These are phyloP conservation scores for Taeniopygia guttata DNA, from an alignment of 2,797 vertebrate species.

Conservation along the genomic window DNA sequence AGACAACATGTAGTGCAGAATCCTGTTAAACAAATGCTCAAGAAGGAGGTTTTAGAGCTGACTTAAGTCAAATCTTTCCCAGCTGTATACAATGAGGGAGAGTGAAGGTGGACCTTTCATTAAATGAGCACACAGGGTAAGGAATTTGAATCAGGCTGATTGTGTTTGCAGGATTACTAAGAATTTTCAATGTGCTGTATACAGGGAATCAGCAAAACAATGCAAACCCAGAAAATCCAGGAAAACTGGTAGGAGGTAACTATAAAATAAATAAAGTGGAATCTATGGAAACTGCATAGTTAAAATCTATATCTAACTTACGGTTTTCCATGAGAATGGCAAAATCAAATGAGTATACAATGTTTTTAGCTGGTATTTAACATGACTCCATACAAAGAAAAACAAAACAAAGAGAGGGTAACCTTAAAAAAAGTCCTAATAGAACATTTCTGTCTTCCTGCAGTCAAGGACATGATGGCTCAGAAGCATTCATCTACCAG, in stretches of 20 bases:
- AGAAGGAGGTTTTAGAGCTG: not conserved
- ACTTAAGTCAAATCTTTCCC: not conserved
- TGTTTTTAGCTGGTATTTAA: not conserved
- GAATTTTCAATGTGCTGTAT: not conserved
- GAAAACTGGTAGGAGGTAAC: not conserved
- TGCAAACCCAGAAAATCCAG: not conserved
- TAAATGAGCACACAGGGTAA: not conserved
- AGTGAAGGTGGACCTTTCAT: not conserved
- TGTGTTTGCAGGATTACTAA: not conserved
- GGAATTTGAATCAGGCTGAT: not conserved
- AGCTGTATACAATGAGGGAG: not conserved
- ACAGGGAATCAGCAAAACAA: not conserved
- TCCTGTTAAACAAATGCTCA: not conserved
- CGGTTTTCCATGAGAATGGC: not conserved
- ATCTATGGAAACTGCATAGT: not conserved
- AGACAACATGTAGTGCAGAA: not conserved
- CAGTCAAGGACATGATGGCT: slow-evolving; percentile 18
- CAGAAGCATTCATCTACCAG: slow-evolving; percentile 1
- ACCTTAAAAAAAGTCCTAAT: not conserved
- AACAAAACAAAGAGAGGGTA: not conserved
- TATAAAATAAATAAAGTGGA: not conserved
- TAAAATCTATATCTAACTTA: not conserved
- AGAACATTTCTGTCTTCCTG: not conserved
- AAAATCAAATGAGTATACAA: not conserved
- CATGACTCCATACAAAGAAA: not conserved